phyloP scores from a whole-genome alignment of 2,888 invertebrate species.

The Trissolcus brochymenae region DNA sequence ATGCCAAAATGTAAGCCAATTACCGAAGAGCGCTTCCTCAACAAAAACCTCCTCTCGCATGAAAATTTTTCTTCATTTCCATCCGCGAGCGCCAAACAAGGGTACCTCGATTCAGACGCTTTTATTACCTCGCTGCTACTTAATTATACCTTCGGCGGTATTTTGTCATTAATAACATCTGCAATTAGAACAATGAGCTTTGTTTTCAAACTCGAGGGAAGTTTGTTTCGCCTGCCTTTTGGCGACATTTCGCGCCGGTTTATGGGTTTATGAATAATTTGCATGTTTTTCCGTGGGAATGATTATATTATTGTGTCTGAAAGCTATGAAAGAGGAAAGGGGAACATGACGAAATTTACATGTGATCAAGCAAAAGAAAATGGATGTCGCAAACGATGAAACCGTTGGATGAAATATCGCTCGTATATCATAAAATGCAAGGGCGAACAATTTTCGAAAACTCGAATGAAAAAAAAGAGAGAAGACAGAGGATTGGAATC shows the following conservation, averaged over 20 bases:
- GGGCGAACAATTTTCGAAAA: constrained; percentile 21
- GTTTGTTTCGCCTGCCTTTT: not conserved
- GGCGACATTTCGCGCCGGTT: too few relatives aligned
- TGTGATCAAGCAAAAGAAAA: constrained; percentile 6
- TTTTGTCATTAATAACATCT: too few relatives aligned
- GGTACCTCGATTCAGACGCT: not conserved
- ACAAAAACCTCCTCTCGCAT: constrained; percentile 10
- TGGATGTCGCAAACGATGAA: constrained; percentile 12
- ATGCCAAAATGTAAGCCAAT: constrained; percentile 32
- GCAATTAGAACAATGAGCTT: too few relatives aligned
- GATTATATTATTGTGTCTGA: not conserved
- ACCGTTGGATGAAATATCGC: constrained; percentile 5
- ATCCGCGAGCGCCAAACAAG: constrained; percentile 14
- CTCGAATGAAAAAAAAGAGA: constrained; percentile 4
- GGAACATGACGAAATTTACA: not conserved
- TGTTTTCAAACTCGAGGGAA: too few relatives aligned
- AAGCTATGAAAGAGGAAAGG: too few relatives aligned
- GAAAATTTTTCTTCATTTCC: constrained; percentile 17
- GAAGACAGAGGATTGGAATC: constrained; percentile 7
- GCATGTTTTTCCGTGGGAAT: not conserved
- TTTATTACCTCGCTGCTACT: not conserved
- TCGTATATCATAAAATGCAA: not conserved
- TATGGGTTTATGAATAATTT: too few relatives aligned
- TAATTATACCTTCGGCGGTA: not conserved
- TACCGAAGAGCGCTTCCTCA: constrained; percentile 2